Evolutionary conservation across 2,797 vertebrate species (phyloP), one percentile per base, ranked within the genome.

Genomic region (Anguilla marmorata): DNA sequence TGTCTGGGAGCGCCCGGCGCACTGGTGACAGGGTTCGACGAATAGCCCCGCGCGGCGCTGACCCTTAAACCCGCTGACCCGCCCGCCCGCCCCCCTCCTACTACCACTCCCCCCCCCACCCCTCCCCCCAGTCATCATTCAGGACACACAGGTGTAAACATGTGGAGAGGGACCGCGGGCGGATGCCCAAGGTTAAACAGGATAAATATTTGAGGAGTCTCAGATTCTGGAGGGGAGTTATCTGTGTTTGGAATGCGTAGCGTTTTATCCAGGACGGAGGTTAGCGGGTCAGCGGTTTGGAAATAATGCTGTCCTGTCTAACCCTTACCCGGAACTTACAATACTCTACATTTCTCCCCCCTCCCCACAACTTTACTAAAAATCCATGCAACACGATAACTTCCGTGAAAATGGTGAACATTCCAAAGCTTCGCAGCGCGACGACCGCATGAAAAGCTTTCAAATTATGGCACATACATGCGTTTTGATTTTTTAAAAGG

Each of bases 51-150:
- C 87, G 48, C 86, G 88, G 87, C 91, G 86, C 63, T 88, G 90
- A 91, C 92, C 90, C 48, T 54, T 82, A 92, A 91, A 94, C 93
- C 92, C 37, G 0, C 7, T 86, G 89, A 88, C 90, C 89, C 86
- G 24, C 86, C 80, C 27, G 86, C 50, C 63, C 58, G 76, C 80
- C 58, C 45, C 82, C n/a, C 88, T 89, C 88, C 56, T 80, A 37
- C 37, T 37, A 37, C 8, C 90, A 87, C 89, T 79, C 89, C 87
- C 85, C 85, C 54, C 74, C 11, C 86, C 56, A 80, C 89, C 79
- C 89, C 87, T 84, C 85, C 50, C 80, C 11, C 85, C 93, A 56
- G 90, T 85, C 86, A 89, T 82, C 87, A 88, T 90, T 93, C 86
- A 91, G 87, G 91, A 84, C 83, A 84, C 33, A 45, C 37, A 86